phyloP scores from a whole-genome alignment of 1,140 invertebrate genomes.

The Drosophila setifemur region DNA sequence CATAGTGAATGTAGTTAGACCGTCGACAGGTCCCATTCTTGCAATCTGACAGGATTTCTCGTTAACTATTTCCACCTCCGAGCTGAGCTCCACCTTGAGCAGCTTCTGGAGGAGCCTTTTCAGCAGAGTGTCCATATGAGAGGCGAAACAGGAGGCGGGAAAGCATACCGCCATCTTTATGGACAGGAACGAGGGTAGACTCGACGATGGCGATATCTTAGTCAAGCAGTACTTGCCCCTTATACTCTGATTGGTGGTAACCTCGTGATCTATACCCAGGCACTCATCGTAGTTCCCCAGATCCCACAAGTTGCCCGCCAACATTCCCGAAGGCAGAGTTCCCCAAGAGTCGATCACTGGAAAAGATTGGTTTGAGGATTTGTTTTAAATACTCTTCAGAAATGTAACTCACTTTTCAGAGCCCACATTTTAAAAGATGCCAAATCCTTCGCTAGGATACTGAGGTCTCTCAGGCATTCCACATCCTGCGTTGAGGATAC shows the following conservation, averaged over 20 bases:
- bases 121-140: constrained; percentile 31
- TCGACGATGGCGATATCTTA: neutral
- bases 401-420: neutral
- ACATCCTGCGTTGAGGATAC: constrained; percentile 2
- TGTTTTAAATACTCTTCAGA: no score
- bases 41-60: constrained; percentile 16
- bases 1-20: constrained; percentile 56
- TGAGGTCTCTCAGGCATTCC: constrained; percentile 24
- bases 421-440: constrained; percentile 10
- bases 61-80: constrained; percentile 2
- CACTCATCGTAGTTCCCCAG: constrained; percentile 57
- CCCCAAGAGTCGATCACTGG: constrained; percentile 61
- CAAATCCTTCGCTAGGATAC: neutral
- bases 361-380: no score
- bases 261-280: constrained; percentile 17
- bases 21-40: constrained; percentile 14
- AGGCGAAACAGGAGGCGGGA: constrained; percentile 32
- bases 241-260: constrained; percentile 5
- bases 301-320: constrained; percentile 40
- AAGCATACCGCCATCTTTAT: constrained; percentile 37
- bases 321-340: constrained; percentile 39
- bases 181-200: neutral
- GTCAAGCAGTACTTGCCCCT: constrained; percentile 42
- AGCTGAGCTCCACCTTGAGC: constrained; percentile 6
- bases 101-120: constrained; percentile 12